Percentiles rank a stretch among this genome's conserved stretches.
These are phyloP conservation scores for Pedicia rivosa DNA, from an alignment of 2,888 invertebrate genomes.

Conservation along the genomic window DNA sequence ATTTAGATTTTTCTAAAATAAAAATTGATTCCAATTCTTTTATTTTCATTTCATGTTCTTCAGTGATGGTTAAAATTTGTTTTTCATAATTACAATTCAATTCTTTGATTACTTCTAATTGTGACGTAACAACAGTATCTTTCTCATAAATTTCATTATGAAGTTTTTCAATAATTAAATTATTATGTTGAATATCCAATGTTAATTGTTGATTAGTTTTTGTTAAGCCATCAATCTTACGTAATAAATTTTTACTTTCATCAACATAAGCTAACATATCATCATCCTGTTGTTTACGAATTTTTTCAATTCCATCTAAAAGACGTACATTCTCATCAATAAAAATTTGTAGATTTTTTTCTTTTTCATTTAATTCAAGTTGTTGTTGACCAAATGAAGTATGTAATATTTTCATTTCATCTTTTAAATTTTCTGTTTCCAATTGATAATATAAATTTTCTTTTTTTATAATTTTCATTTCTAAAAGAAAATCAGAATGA, in stretches of 20 bases:
- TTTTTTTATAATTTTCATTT: background rate
- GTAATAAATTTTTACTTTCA: conserved; percentile 22
- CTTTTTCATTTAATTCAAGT: conserved; percentile 14
- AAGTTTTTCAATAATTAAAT: conserved; percentile 24
- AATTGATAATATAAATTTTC: too few species aligned
- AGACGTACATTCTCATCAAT: conserved; percentile 21
- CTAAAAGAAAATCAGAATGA: background rate
- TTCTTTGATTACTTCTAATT: conserved; percentile 22
- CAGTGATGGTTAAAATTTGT: conserved; percentile 11
- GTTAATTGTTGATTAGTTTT: conserved; percentile 25
- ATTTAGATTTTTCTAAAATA: conserved; percentile 10
- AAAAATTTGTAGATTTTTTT: too few species aligned
- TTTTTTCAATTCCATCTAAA: conserved; percentile 17
- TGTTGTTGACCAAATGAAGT: too few species aligned
- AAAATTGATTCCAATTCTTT: conserved; percentile 14
- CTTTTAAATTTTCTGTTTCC: too few species aligned
- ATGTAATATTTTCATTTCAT: too few species aligned
- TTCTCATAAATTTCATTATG: conserved; percentile 26
- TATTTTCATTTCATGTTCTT: conserved; percentile 14
- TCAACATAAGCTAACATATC: conserved; percentile 24
- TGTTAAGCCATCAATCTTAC: conserved; percentile 23
- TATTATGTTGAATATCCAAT: conserved; percentile 25
- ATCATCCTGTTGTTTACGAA: conserved; percentile 24
- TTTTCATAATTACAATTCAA: conserved; percentile 14
- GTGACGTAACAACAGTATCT: conserved; percentile 26